phyloP scores from a whole-genome alignment of 2,113 vertebrate genomes.

The Petaurus breviceps region DNA sequence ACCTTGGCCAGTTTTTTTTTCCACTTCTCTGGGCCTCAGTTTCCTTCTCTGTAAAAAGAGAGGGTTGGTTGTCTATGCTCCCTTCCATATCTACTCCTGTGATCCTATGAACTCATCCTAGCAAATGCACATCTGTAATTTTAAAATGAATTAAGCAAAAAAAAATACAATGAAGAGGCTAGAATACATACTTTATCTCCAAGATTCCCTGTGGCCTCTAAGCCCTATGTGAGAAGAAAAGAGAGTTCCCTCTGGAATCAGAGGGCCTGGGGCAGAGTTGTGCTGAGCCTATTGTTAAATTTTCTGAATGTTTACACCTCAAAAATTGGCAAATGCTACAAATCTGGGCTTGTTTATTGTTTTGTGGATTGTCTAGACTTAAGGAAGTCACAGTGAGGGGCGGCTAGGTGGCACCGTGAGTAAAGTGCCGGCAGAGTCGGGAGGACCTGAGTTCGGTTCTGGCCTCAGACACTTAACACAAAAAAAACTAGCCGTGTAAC shows the following conservation, averaged over 20 bases:
- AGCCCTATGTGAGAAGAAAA: not conserved
- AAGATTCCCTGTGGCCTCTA: not conserved
- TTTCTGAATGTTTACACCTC: not conserved
- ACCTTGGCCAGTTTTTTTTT: not conserved
- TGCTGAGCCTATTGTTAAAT: not conserved
- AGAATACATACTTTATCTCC: too few relatives aligned
- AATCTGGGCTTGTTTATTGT: not conserved
- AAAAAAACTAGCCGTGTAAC: too few relatives aligned
- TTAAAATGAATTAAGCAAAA: not conserved
- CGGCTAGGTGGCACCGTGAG: too few relatives aligned
- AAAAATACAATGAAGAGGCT: not conserved
- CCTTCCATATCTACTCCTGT: not conserved
- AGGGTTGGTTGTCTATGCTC: not conserved
- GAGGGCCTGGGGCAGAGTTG: not conserved
- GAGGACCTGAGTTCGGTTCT: too few relatives aligned
- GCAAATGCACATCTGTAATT: not conserved
- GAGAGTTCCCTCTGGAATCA: not conserved
- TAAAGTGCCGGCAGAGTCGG: too few relatives aligned
- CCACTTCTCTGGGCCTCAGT: not conserved
- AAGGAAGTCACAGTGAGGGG: too few relatives aligned
- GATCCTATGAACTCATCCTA: not conserved
- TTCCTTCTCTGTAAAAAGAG: not conserved
- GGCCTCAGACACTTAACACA: too few relatives aligned
- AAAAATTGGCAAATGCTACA: not conserved
- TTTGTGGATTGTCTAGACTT: not conserved